Percentiles rank a stretch among this genome's conserved stretches.
phyloP scores from a whole-genome alignment of 2,888 invertebrate species.

The Macrophya alboannulata region DNA sequence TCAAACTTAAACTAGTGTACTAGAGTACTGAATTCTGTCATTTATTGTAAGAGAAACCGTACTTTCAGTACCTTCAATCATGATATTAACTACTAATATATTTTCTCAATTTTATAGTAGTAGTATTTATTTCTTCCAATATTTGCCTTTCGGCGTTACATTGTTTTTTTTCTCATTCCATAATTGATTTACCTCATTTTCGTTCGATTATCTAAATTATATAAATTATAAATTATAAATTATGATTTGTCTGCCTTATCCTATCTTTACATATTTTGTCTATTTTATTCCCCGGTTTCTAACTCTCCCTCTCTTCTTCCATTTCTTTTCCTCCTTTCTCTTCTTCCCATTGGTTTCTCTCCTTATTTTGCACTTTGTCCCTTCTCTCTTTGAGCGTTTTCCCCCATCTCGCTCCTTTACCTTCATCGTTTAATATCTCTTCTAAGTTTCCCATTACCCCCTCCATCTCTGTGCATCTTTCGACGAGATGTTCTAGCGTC shows the following conservation, averaged over 20 bases:
- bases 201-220: not conserved
- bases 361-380: not conserved
- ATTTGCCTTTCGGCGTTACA: constrained; percentile 25
- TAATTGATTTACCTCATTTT: not conserved
- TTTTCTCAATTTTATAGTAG: too few species aligned
- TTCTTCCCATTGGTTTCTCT: not conserved
- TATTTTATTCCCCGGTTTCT: not conserved
- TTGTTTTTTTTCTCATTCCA: not conserved
- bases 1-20: too few species aligned
- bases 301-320: not conserved
- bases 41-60: too few species aligned
- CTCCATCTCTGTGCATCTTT: not conserved
- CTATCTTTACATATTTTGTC: not conserved
- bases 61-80: too few species aligned
- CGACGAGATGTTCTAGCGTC: constrained; percentile 23
- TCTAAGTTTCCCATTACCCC: not conserved
- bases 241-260: not conserved
- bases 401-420: constrained; percentile 17
- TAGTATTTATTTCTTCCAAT: not conserved
- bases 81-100: too few species aligned
- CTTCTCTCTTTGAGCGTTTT: not conserved
- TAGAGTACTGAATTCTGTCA: too few species aligned
- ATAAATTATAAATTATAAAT: too few species aligned
- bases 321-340: not conserved
- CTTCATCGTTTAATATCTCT: not conserved